Base-by-base conservation (phyloP, 2,113 vertebrate species). In the Acrocephalus kingi region DNA sequence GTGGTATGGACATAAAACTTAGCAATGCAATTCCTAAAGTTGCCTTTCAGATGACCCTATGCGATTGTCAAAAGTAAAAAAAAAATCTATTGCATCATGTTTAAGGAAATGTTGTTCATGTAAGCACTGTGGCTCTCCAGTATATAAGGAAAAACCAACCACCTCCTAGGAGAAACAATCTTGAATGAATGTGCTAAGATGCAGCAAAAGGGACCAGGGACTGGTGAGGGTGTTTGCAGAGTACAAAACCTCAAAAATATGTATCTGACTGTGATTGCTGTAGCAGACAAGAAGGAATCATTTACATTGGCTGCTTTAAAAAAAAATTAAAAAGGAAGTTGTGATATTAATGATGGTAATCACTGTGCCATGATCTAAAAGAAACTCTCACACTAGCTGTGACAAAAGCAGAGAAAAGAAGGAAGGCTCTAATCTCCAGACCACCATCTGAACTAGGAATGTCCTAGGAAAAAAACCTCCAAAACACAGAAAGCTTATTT, bases 401-500 rank as follows among this genome's bases (percentile, higher is more conserved):
- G 62, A n/a, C 61, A 72, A 88, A 76, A 86, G 43, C 11, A 52
- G 21, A 45, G 55, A 35, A n/a, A 76, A 87, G 27, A 25, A 54
- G 23, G 69, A 48, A 58, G 51, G 11, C 25, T 83, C 30, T 95
- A 24, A 52, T 59, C 13, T 17, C 28, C 7, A 58, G n/a, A 83
- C 4, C 22, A 69, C 7, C 10, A 33, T 18, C 19, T 68, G 37
- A 61, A 39, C 39, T 73, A 73, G 41, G 31, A 86, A 49, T 2
- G 9, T 41, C 16, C 24, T 37, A 16, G 45, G 19, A 23, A 56
- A 71, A 81, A 30, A 21, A 8, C 3, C 22, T 35, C 49, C 33
- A 37, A 37, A 28, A 4, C 20, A 33, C 0, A 0, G 22, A 67
- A 33, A 62, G 1, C 6, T 86, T 6, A 2, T 66, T 41, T 89